Conservation (phyloP, 2,888 invertebrate species). For the Troides aeacus region DNA sequence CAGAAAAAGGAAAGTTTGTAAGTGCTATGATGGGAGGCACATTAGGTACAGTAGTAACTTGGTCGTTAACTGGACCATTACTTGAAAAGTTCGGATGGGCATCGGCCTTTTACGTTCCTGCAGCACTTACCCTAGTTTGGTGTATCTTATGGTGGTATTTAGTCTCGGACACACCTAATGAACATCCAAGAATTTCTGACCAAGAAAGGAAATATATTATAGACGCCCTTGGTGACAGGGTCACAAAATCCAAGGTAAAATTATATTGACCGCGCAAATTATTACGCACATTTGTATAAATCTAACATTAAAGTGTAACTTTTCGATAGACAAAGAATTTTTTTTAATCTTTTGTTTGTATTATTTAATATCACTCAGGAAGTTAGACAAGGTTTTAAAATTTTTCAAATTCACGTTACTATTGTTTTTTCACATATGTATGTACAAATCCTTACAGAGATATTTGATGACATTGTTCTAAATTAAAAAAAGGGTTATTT, state of each 20-base stretch:
- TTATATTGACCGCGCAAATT: constrained; percentile 37
- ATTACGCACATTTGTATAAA: constrained; percentile 4
- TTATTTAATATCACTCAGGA: neutral
- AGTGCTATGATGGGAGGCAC: constrained; percentile 87
- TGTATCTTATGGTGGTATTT: constrained; percentile 81
- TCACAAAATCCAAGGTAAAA: constrained; percentile 79
- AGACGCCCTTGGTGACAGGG: constrained; percentile 79
- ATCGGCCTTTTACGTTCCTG: constrained; percentile 84
- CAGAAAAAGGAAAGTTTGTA: constrained; percentile 87
- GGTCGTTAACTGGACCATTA: constrained; percentile 83
- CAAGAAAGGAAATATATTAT: constrained; percentile 83
- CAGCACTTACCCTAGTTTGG: constrained; percentile 77
- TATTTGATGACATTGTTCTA: too few relatives aligned
- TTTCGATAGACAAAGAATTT: constrained; percentile 29
- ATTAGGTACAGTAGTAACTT: constrained; percentile 85
- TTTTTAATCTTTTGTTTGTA: neutral
- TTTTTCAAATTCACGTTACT: neutral
- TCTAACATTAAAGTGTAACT: constrained; percentile 39
- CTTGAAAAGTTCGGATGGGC: constrained; percentile 83
- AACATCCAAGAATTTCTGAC: constrained; percentile 81
- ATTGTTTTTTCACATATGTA: too few relatives aligned
- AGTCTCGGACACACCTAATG: constrained; percentile 82
- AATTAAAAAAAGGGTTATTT: too few relatives aligned
- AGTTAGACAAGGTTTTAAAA: neutral
- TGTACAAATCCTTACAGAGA: too few relatives aligned